Evolutionary conservation across 2,888 invertebrate genomes (phyloP).

Genomic region (Eristalinus aeneus): DNA sequence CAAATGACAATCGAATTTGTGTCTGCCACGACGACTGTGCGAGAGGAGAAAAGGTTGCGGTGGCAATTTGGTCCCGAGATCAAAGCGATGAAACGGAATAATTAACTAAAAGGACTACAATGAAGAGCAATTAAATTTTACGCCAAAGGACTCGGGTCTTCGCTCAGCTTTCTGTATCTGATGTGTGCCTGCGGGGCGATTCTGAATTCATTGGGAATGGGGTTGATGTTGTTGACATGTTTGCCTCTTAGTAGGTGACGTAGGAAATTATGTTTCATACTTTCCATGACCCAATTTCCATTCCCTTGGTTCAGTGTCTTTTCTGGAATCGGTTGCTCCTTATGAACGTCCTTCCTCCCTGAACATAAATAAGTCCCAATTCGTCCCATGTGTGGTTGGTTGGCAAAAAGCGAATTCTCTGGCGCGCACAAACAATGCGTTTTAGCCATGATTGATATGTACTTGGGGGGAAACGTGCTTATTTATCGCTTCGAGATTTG

Average conservation of each 20-base stretch:
- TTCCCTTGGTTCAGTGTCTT: no score
- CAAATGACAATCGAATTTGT: conserved; percentile 12
- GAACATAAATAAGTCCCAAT: not conserved
- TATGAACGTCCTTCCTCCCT: no score
- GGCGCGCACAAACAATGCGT: not conserved
- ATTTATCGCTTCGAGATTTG: not conserved
- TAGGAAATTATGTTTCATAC: not conserved
- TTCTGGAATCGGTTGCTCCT: no score
- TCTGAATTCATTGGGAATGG: not conserved
- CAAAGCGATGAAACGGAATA: conserved; percentile 1
- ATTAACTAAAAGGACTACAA: not conserved
- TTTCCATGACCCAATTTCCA: no score
- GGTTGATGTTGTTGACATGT: not conserved
- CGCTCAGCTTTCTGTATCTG: not conserved
- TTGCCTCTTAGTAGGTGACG: not conserved
- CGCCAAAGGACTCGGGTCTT: not conserved
- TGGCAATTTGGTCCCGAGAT: not conserved
- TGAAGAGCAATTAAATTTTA: not conserved
- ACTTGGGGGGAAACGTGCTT: not conserved
- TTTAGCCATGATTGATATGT: not conserved
- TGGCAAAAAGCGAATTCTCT: not conserved
- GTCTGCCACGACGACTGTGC: not conserved
- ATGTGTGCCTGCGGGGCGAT: not conserved
- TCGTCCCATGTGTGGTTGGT: not conserved
- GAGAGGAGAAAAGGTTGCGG: not conserved